Evolutionary conservation across 2,888 invertebrate species (phyloP), one percentile per base, ranked within the genome.

Genomic region (Rhogogaster chlorosoma): DNA sequence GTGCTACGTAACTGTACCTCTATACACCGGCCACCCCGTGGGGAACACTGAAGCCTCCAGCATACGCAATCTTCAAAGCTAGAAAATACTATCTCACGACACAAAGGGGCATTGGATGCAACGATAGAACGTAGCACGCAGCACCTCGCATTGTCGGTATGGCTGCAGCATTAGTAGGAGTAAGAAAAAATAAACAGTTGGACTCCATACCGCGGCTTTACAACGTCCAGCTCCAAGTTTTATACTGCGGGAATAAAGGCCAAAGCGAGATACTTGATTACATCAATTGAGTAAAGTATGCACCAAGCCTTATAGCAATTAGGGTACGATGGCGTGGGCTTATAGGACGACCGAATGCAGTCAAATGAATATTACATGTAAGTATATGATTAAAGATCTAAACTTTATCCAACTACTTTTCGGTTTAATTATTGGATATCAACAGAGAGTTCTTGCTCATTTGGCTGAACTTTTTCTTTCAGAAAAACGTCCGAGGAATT

Each of bases 51-150:
- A 38, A 80, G 80, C 61, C 78, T 61, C 57, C 57, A 61, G n/a
- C 53, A 36, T 77, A 77, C 77, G 53, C 77, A 49, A 78, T 78
- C 78, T 78, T 78, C 78, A 78, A 78, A 78, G 78, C 57, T 61
- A 32, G 78, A 57, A 78, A 57, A 57, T 61, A 78, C 78, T 61
- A 78, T 78, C 78, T 78, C 78, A 61, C 36, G 36, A 26, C 29
- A 78, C 78, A 78, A 78, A 38, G 78, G 29, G 75, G 57, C 78
- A 78, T 53, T 78, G 78, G 61, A 78, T 78, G 36, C 78, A 53
- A 18, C 57, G 57, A 78, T 78, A 49, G 57, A 61, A 78, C 57
- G 57, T 38, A 32, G 57, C 78, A 36, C 38, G 61, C 80, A 80
- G 80, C 57, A 80, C 80, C 38, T 80, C 38, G 32, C 57, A 80